phyloP scores from a whole-genome alignment of 2,888 invertebrate species.

The Deilephila elpenor region DNA sequence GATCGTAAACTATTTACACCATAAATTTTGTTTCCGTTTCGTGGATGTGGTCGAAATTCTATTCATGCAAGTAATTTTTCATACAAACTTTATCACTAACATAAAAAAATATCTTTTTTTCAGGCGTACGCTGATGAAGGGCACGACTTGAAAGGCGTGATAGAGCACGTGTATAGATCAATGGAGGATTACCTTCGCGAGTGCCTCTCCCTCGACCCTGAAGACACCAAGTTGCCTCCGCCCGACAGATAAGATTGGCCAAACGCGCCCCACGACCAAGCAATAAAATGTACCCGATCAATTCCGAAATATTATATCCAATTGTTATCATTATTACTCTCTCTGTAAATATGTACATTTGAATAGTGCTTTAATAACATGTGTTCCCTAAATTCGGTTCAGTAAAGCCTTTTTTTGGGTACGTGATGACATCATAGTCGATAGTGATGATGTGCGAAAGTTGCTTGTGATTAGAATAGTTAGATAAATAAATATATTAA shows the following conservation, averaged over 20 bases:
- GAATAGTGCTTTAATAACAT: constrained; percentile 80
- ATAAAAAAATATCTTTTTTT: constrained; percentile 44
- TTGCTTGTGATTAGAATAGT: constrained; percentile 55
- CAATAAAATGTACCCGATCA: constrained; percentile 47
- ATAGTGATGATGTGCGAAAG: constrained; percentile 44
- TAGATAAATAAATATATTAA: constrained; percentile 44
- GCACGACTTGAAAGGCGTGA: constrained; percentile 92
- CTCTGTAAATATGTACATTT: constrained; percentile 82
- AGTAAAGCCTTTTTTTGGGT: constrained; percentile 52
- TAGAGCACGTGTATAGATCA: constrained; percentile 95
- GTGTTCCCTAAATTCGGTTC: constrained; percentile 74
- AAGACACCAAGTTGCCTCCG: constrained; percentile 87
- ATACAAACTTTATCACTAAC: too few species aligned
- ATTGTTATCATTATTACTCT: constrained; percentile 64
- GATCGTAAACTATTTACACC: too few species aligned
- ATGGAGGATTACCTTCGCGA: constrained; percentile 97
- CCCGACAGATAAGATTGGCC: constrained; percentile 77
- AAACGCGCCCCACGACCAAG: constrained; percentile 32
- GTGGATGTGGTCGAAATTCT: too few species aligned
- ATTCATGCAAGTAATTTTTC: too few species aligned
- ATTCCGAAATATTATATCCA: constrained; percentile 48
- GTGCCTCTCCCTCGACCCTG: constrained; percentile 94
- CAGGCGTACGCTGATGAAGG: constrained; percentile 97
- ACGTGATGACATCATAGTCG: constrained; percentile 34
- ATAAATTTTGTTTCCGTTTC: neutral